A percentile compares a stretch with the other conserved stretches of the same genome.
Evolutionary conservation across 2,113 vertebrate species (phyloP).

Genomic region (Salvelinus alpinus): DNA sequence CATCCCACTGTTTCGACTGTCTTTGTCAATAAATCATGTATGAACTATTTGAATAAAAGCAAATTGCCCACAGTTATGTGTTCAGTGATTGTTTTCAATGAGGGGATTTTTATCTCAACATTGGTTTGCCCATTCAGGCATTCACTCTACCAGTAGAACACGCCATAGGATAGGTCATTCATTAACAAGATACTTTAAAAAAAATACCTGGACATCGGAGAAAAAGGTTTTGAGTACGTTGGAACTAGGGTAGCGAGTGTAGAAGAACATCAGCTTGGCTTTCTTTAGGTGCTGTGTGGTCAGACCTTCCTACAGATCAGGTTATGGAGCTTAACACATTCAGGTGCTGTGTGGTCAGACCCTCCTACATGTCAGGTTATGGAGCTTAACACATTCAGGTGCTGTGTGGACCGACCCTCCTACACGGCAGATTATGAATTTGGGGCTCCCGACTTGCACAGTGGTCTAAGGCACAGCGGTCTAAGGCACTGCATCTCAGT

Average conservation of each 20-base stretch:
- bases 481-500: no score
- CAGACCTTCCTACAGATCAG: slow-evolving; percentile 77
- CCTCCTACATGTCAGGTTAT: slow-evolving; percentile 81
- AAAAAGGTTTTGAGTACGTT: slow-evolving; percentile 86
- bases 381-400: slow-evolving; percentile 39
- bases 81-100: not conserved
- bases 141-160: not conserved
- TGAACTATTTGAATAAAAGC: not conserved
- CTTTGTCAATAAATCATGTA: not conserved
- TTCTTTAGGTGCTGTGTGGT: slow-evolving; percentile 88
- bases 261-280: slow-evolving; percentile 94
- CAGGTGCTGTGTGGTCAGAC: slow-evolving; percentile 82
- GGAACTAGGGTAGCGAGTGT: slow-evolving; percentile 89
- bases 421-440: no score
- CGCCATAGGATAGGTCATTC: not conserved
- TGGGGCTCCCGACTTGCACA: no score
- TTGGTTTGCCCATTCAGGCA: not conserved
- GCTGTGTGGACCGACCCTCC: no score
- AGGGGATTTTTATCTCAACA: not conserved
- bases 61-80: not conserved
- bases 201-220: slow-evolving; percentile 83
- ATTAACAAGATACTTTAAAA: not conserved
- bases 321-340: slow-evolving; percentile 78
- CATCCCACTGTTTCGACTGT: not conserved
- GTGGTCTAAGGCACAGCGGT: no score